These are phyloP conservation scores for Corapipo altera DNA, from an alignment of 2,113 vertebrate species.

Conservation along the genomic window DNA sequence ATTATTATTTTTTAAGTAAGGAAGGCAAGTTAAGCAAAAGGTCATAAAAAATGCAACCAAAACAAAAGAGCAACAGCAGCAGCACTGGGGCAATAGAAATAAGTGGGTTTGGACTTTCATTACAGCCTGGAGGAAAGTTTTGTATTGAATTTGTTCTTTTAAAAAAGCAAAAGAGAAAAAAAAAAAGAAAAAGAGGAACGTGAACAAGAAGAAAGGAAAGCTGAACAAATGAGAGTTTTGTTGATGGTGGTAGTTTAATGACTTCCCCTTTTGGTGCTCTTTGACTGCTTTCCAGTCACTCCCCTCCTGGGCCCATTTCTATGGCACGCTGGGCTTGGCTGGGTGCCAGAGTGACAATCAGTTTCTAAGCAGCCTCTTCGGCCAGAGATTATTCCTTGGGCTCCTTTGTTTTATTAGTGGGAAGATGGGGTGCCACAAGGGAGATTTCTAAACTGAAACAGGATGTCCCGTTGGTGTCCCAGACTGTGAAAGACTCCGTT, in stretches of 20 bases:
- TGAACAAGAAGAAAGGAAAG: not conserved
- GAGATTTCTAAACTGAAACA: conserved; percentile 82
- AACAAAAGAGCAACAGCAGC: conserved; percentile 5
- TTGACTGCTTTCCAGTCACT: conserved; percentile 70
- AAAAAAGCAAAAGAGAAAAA: not conserved
- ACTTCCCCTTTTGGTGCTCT: conserved; percentile 73
- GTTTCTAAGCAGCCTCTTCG: conserved; percentile 76
- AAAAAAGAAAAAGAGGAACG: not conserved
- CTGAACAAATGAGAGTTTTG: conserved; percentile 57
- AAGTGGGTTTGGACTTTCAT: conserved; percentile 20
- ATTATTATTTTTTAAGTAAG: not conserved
- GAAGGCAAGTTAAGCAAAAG: not conserved
- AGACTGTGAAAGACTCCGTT: conserved; percentile 65
- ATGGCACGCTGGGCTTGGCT: conserved; percentile 70
- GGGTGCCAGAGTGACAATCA: conserved; percentile 85
- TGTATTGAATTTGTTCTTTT: conserved; percentile 53
- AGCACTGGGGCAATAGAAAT: not conserved
- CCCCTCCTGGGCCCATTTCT: conserved; percentile 45
- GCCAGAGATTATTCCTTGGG: conserved; percentile 76
- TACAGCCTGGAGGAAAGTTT: conserved; percentile 34
- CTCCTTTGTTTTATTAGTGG: conserved; percentile 79
- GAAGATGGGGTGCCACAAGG: conserved; percentile 56
- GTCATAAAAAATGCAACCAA: not conserved
- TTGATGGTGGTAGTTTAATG: conserved; percentile 47
- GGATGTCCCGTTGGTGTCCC: conserved; percentile 81